Percentiles rank a stretch among this genome's conserved stretches.
Evolutionary conservation across 2,113 vertebrate species (phyloP).

Genomic region (Plestiodon gilberti): DNA sequence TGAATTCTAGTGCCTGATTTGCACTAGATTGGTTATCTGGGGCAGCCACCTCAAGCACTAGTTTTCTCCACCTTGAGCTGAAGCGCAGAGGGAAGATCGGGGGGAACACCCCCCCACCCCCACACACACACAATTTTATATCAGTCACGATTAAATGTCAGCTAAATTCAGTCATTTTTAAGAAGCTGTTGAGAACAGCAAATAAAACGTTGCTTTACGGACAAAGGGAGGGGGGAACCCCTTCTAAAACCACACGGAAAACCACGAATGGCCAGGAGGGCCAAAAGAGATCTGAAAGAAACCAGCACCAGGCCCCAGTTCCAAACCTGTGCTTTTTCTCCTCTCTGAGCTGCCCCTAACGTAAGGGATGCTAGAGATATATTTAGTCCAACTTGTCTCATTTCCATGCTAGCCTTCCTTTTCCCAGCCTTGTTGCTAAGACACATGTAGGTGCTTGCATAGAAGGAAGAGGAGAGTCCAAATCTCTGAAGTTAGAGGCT

Average conservation of each 20-base stretch:
- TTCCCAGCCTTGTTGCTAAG: slow-evolving; percentile 23
- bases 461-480: neutral
- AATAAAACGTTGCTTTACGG: neutral
- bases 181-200: neutral
- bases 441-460: neutral
- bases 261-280: too few species aligned
- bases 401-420: neutral
- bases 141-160: slow-evolving; percentile 29
- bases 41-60: neutral
- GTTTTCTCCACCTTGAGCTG: slow-evolving; percentile 40
- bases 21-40: too few species aligned
- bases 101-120: too few species aligned
- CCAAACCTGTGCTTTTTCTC: too few species aligned
- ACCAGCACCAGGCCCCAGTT: neutral
- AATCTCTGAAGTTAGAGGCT: neutral
- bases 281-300: neutral
- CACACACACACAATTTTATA: slow-evolving; percentile 35
- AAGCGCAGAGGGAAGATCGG: slow-evolving; percentile 39
- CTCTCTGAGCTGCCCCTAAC: neutral
- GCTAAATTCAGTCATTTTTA: slow-evolving; percentile 28
- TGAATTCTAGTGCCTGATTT: neutral
- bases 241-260: neutral
- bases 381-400: slow-evolving; percentile 21
- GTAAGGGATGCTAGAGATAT: slow-evolving; percentile 19
- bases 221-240: neutral